These are phyloP conservation scores for Cricetomys ansorgei DNA, from an alignment of 2,113 vertebrate genomes.

Conservation along the genomic window DNA sequence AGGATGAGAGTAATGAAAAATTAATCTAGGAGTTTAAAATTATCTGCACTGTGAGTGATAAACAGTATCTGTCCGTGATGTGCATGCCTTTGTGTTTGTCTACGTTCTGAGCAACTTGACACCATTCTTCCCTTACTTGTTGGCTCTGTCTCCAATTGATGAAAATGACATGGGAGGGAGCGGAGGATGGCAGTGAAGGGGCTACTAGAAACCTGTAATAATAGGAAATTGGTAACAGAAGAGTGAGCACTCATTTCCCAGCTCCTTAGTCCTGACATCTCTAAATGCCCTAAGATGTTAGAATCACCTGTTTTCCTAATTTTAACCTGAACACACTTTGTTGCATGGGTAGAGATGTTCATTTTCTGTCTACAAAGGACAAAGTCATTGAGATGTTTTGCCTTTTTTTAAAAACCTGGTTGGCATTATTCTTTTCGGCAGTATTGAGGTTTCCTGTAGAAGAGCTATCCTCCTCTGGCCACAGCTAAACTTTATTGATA, in stretches of 20 bases:
- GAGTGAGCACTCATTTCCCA: not conserved
- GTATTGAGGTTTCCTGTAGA: not conserved
- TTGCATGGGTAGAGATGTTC: not conserved
- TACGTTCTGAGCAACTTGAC: constrained; percentile 44
- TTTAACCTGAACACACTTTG: not conserved
- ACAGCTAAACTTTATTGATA: not conserved
- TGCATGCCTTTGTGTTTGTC: constrained; percentile 46
- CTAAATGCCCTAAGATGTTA: not conserved
- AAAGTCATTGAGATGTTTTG: not conserved
- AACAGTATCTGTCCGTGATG: constrained; percentile 51
- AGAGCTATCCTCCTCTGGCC: not conserved
- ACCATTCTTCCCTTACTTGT: constrained; percentile 46
- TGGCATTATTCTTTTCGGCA: not conserved
- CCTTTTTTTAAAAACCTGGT: not conserved
- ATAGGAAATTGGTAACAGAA: not conserved
- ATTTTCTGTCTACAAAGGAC: not conserved
- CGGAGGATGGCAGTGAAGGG: not conserved
- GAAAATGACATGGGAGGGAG: not conserved
- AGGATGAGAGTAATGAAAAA: constrained; percentile 74
- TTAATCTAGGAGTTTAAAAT: constrained; percentile 70
- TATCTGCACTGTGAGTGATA: constrained; percentile 56
- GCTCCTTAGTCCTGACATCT: not conserved
- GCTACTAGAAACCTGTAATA: not conserved
- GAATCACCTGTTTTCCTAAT: not conserved
- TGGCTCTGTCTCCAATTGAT: not conserved